phyloP scores from a whole-genome alignment of 2,888 invertebrate species.

The Eumacrocentrus americanus region DNA sequence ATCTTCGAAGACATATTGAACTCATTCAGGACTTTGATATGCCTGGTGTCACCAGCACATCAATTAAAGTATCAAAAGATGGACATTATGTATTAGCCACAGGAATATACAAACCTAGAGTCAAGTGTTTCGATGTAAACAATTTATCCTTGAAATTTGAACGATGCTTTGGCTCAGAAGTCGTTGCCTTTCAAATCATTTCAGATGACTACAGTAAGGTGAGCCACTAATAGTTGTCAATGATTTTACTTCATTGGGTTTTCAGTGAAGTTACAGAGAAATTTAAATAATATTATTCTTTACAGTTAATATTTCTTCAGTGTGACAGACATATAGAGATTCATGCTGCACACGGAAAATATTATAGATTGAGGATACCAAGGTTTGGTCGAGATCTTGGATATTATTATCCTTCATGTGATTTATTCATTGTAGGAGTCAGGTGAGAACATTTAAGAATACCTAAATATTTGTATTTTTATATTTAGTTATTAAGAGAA shows the following conservation, averaged over 20 bases:
- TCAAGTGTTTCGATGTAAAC: constrained; percentile 95
- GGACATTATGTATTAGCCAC: constrained; percentile 91
- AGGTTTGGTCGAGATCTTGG: constrained; percentile 94
- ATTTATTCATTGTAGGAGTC: constrained; percentile 90
- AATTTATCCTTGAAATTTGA: constrained; percentile 98
- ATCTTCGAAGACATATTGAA: constrained; percentile 88
- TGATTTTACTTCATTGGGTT: too few relatives aligned
- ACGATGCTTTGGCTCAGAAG: constrained; percentile 95
- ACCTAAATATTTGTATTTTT: neutral
- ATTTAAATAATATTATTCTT: neutral
- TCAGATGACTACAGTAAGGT: constrained; percentile 98
- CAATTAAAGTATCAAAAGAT: constrained; percentile 85
- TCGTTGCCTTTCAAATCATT: constrained; percentile 88
- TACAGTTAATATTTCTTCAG: constrained; percentile 87
- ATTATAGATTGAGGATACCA: constrained; percentile 90
- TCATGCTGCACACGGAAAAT: constrained; percentile 91
- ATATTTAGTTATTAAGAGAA: neutral
- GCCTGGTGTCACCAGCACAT: constrained; percentile 92
- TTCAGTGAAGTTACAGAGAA: neutral
- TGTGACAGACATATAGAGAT: constrained; percentile 93
- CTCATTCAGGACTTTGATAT: constrained; percentile 99
- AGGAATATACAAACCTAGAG: constrained; percentile 94
- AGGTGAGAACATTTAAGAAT: constrained; percentile 64
- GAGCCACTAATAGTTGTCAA: too few relatives aligned
- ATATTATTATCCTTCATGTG: constrained; percentile 88